A percentile compares a stretch with the other conserved stretches of the same genome.
phyloP scores from a whole-genome alignment of 2,797 vertebrate species.

The Microctenopoma stevenorrisi region DNA sequence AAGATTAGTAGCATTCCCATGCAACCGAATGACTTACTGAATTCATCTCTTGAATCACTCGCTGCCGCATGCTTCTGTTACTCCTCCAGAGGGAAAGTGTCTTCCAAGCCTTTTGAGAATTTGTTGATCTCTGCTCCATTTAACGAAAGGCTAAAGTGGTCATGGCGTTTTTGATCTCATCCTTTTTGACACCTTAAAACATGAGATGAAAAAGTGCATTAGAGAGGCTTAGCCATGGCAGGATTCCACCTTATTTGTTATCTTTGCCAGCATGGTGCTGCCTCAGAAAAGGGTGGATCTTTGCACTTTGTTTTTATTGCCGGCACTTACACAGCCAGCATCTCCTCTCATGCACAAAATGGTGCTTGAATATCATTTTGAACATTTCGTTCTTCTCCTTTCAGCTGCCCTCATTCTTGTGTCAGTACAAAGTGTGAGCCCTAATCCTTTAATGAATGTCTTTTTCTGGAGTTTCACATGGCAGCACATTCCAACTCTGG shows the following conservation, averaged over 20 bases:
- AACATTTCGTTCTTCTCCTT: slow-evolving; percentile 74
- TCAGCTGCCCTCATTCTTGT: slow-evolving; percentile 73
- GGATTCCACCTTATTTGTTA: slow-evolving; percentile 69
- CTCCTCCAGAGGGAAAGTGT: slow-evolving; percentile 13
- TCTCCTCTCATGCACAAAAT: slow-evolving; percentile 76
- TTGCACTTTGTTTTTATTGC: slow-evolving; percentile 74
- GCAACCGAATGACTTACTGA: slow-evolving; percentile 55
- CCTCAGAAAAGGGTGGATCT: slow-evolving; percentile 63
- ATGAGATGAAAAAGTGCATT: slow-evolving; percentile 49
- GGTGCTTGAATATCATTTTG: slow-evolving; percentile 74
- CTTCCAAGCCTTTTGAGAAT: slow-evolving; percentile 16
- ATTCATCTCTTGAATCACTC: slow-evolving; percentile 46
- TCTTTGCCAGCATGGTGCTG: slow-evolving; percentile 64
- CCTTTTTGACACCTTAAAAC: slow-evolving; percentile 70
- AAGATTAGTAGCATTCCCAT: slow-evolving; percentile 62
- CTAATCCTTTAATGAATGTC: slow-evolving; percentile 78
- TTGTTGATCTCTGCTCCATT: slow-evolving; percentile 55
- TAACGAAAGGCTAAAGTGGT: slow-evolving; percentile 32
- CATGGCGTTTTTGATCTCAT: slow-evolving; percentile 64
- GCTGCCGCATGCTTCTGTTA: neutral
- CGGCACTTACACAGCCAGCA: slow-evolving; percentile 71
- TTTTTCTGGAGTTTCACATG: slow-evolving; percentile 66
- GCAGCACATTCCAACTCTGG: slow-evolving; percentile 69
- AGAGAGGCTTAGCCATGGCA: slow-evolving; percentile 49
- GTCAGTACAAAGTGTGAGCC: slow-evolving; percentile 76